Conservation (phyloP, 2,797 vertebrate species). For the Merluccius polli region DNA sequence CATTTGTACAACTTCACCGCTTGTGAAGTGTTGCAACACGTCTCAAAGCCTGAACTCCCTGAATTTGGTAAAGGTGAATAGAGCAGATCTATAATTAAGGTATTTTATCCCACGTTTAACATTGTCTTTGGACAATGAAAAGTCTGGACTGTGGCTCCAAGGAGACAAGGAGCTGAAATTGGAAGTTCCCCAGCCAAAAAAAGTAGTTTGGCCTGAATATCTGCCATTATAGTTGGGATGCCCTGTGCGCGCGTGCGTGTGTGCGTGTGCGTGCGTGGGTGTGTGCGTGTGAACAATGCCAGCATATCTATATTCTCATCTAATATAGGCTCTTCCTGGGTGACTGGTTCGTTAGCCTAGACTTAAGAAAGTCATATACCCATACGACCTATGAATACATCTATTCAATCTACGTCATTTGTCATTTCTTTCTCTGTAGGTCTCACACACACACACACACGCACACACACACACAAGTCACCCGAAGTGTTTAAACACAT, state of each 20-base stretch:
- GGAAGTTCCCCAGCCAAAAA: too few species aligned
- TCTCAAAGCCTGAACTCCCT: neutral
- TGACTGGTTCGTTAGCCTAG: too few species aligned
- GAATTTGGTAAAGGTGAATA: neutral
- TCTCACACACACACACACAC: neutral
- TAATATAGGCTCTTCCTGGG: too few species aligned
- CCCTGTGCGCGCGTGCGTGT: too few species aligned
- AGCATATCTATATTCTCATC: too few species aligned
- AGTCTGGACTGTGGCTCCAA: neutral
- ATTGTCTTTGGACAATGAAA: neutral
- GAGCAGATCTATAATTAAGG: neutral
- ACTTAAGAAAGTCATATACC: too few species aligned
- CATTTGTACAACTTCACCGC: neutral
- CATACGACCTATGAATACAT: too few species aligned
- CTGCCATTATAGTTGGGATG: too few species aligned
- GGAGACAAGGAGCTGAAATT: neutral
- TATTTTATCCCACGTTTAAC: neutral
- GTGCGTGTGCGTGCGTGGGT: neutral
- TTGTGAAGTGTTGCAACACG: neutral
- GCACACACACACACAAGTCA: neutral
- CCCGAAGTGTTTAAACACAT: neutral
- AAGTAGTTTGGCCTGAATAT: too few species aligned
- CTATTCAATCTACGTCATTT: too few species aligned
- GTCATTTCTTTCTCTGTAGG: too few species aligned
- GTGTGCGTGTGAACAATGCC: conserved; percentile 14